A percentile compares a stretch with the other conserved stretches of the same genome.
Evolutionary conservation across 2,888 invertebrate species (phyloP).

Genomic region (Eubasilissa splendida): DNA sequence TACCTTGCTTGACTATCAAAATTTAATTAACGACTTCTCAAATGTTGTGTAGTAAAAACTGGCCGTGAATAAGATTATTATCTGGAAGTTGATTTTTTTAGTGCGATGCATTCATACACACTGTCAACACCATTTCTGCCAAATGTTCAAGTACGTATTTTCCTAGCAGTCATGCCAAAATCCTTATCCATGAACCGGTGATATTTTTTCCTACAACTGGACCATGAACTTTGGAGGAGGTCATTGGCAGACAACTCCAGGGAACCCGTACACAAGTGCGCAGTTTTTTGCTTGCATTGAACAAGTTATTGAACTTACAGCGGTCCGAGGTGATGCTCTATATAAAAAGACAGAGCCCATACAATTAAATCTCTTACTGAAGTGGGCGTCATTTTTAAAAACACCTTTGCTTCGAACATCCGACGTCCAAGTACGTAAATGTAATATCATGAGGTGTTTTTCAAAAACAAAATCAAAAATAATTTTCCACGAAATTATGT

Average conservation of each 20-base stretch:
- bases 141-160: slow-evolving; percentile 8
- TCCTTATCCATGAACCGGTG: slow-evolving; percentile 35
- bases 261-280: slow-evolving; percentile 1
- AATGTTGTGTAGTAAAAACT: not conserved
- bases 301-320: slow-evolving; percentile 29
- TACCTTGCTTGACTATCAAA: no score
- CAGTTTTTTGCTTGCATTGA: slow-evolving; percentile 19
- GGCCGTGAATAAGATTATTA: slow-evolving; percentile 17
- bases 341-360: slow-evolving; percentile 3
- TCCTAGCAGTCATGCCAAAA: slow-evolving; percentile 38
- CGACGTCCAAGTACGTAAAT: no score
- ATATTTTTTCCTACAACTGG: slow-evolving; percentile 43
- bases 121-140: slow-evolving; percentile 14
- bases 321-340: slow-evolving; percentile 21
- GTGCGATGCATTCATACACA: slow-evolving; percentile 1
- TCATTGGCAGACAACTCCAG: slow-evolving; percentile 39
- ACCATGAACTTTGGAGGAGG: slow-evolving; percentile 47
- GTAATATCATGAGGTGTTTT: no score
- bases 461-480: no score
- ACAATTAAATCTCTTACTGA: not conserved
- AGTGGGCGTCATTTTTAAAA: no score
- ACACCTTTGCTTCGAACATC: no score
- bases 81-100: not conserved
- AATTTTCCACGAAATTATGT: no score
- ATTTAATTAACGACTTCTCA: not conserved